phyloP scores from a whole-genome alignment of 1,140 invertebrate species.

The Halictus rubicundus region DNA sequence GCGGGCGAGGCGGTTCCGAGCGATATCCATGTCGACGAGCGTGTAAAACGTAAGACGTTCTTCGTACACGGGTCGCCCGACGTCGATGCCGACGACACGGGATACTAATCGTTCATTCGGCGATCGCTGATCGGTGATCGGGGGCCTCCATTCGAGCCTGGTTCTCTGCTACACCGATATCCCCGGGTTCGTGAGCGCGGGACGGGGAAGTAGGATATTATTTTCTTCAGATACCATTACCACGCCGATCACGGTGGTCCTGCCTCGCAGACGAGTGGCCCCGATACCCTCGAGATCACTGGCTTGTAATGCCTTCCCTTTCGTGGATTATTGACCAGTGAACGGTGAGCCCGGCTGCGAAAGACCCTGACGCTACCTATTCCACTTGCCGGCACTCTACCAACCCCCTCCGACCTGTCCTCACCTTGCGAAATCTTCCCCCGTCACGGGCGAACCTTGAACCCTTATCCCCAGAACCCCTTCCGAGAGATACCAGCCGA shows the following conservation, averaged over 20 bases:
- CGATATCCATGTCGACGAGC: constrained; percentile 41
- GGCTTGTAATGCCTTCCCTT: constrained; percentile 80
- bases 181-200: constrained; percentile 11
- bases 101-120: constrained; percentile 78
- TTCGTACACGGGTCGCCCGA: constrained; percentile 46
- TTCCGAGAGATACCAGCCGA: too few relatives aligned
- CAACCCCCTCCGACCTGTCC: not conserved
- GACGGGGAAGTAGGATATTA: constrained; percentile 68
- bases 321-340: constrained; percentile 76
- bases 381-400: not conserved
- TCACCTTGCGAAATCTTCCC: not conserved
- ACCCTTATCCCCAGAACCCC: not conserved
- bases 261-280: constrained; percentile 67
- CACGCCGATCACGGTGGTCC: constrained; percentile 77
- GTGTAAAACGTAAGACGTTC: constrained; percentile 29
- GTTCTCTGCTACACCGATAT: constrained; percentile 36
- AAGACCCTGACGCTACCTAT: constrained; percentile 55
- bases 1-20: not conserved
- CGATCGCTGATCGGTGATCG: constrained; percentile 64
- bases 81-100: constrained; percentile 72
- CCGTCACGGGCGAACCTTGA: not conserved
- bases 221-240: constrained; percentile 79
- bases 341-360: constrained; percentile 70
- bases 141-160: constrained; percentile 32
- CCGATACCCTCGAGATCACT: constrained; percentile 75